Conservation (phyloP, 2,113 vertebrate species). For the Oxygymnocypris stewartii region DNA sequence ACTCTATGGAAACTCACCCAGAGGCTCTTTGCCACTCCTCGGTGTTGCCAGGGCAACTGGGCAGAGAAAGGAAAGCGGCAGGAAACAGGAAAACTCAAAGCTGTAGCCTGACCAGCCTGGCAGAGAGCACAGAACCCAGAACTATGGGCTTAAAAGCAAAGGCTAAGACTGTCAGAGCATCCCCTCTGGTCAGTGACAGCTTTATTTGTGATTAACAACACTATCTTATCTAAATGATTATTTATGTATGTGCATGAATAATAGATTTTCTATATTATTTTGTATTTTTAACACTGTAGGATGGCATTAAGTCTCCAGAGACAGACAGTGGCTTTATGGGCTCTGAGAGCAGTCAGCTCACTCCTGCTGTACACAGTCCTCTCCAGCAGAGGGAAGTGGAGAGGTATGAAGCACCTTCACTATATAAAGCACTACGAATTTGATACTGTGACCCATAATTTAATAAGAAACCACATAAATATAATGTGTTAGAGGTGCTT, state of each 20-base stretch:
- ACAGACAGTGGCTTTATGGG: slow-evolving; percentile 93
- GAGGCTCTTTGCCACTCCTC: background rate
- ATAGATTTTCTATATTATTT: background rate
- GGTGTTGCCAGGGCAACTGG: slow-evolving; percentile 13
- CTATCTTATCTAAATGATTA: background rate
- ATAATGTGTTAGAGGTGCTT: background rate
- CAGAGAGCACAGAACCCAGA: slow-evolving; percentile 53
- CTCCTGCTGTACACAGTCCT: slow-evolving; percentile 71
- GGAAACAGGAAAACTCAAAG: background rate
- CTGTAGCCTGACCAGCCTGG: slow-evolving; percentile 74
- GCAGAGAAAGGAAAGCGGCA: background rate
- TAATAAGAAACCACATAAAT: background rate
- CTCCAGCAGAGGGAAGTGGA: slow-evolving; percentile 70
- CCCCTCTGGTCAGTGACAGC: slow-evolving; percentile 64
- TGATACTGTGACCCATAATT: background rate
- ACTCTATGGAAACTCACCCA: slow-evolving; percentile 36
- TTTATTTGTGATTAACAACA: background rate
- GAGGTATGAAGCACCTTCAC: slow-evolving; percentile 66
- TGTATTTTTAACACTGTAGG: slow-evolving; percentile 69
- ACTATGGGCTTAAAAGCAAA: slow-evolving; percentile 56
- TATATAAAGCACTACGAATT: background rate
- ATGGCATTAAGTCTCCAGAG: slow-evolving; percentile 86
- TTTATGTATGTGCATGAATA: background rate
- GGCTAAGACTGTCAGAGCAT: slow-evolving; percentile 30
- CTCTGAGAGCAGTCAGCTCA: slow-evolving; percentile 84